Evolutionary conservation across 2,888 invertebrate species (phyloP).

Genomic region (Ophioninae sp.): DNA sequence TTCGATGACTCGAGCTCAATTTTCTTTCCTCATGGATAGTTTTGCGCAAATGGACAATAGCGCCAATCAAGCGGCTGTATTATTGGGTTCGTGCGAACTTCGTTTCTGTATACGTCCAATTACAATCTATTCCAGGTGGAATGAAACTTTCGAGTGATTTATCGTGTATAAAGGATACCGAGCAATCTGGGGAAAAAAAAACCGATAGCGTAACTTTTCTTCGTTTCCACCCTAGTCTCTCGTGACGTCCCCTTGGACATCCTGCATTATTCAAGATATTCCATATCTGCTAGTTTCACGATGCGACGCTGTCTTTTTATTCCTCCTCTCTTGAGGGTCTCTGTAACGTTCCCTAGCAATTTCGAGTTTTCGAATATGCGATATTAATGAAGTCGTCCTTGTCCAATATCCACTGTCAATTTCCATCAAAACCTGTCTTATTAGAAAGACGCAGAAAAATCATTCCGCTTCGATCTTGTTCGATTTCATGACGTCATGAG

Average conservation of each 20-base stretch:
- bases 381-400: slow-evolving; percentile 19
- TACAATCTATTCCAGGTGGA: too few relatives aligned
- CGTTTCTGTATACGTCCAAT: too few relatives aligned
- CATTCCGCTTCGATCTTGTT: background rate
- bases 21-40: too few relatives aligned
- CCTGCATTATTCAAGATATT: slow-evolving; percentile 50
- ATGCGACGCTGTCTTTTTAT: slow-evolving; percentile 21
- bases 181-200: slow-evolving; percentile 1
- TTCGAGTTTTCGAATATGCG: slow-evolving; percentile 21
- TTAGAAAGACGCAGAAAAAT: slow-evolving; percentile 7
- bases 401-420: slow-evolving; percentile 26
- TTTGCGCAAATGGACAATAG: too few relatives aligned
- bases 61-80: too few relatives aligned
- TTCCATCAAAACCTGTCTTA: slow-evolving; percentile 42
- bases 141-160: too few relatives aligned
- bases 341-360: background rate
- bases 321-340: background rate
- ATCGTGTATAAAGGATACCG: too few relatives aligned
- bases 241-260: slow-evolving; percentile 29
- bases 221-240: background rate
- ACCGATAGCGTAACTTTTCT: slow-evolving; percentile 19
- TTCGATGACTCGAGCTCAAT: too few relatives aligned
- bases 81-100: too few relatives aligned
- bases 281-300: slow-evolving; percentile 44
- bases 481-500: background rate